Base-by-base conservation (phyloP, 2,797 vertebrate genomes). In the Pelochelys cantorii region DNA sequence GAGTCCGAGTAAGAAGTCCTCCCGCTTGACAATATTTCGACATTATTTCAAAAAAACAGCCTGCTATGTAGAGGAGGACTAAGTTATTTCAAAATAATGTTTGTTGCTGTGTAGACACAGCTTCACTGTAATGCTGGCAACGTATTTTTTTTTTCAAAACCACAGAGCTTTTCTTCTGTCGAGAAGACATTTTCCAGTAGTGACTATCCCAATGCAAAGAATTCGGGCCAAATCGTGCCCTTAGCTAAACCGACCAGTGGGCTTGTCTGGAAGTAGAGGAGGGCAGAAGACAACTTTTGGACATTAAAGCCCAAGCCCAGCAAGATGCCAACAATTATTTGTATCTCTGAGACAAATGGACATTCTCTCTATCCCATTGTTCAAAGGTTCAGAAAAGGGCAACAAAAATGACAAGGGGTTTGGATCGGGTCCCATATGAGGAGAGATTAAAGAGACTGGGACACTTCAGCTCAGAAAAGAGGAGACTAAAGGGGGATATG, bases 151-250 rank as follows among this genome's bases (percentile, higher is more conserved):
- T 42, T 42, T 42, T 42, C 42, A 42, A 42, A 42, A 68, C n/a
- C n/a, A 68, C 17, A 11, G 17, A 34, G 57, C 77, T 90, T 81
- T 65, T 74, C 79, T 78, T 75, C 53, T 74, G 56, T 52, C 14
- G 48, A 75, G 68, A 0, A 0, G 80, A 4, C 20, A 82, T 52
- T 52, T 52, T 27, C 74, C 23, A 29, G 23, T 29, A 9, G 74
- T 9, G 12, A 77, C 23, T 29, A 77, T 3, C 27, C 52, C 54
- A 81, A 71, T 56, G 31, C 71, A 77, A 83, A 4, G 7, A 65
- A 82, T 2, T 27, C 29, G 55, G 86, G 65, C 12, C 57, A 74
- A 77, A 59, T 86, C 83, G 60, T 88, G 11, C 5, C 56, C 17
- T 71, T 71, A 37, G 8, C 37, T 34, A n/a, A 17, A 17, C 29